These are phyloP conservation scores for Calliopsis andreniformis DNA, from an alignment of 1,140 invertebrate genomes.

Conservation along the genomic window DNA sequence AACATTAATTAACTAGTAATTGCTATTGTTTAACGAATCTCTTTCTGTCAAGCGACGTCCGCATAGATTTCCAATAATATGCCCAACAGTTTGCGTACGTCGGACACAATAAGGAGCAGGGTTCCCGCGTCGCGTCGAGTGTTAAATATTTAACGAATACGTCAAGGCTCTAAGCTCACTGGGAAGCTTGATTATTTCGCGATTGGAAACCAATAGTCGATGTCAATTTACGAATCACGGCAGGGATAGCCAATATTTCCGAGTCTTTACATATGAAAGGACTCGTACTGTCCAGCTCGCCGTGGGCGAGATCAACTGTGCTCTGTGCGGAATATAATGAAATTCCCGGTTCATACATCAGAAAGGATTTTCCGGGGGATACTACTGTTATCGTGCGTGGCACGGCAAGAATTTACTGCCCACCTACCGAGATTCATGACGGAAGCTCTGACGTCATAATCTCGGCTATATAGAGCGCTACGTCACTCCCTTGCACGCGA, in stretches of 20 bases:
- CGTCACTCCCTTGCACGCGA: not conserved
- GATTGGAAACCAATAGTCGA: conserved; percentile 13
- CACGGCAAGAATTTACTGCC: conserved; percentile 17
- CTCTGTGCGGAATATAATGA: not conserved
- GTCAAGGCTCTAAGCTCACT: not conserved
- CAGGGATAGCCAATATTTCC: not conserved
- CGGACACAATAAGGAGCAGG: not conserved
- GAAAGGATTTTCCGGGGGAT: conserved; percentile 4
- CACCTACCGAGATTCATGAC: conserved; percentile 12
- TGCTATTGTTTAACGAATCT: not conserved
- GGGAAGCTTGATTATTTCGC: conserved; percentile 2
- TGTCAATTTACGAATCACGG: conserved; percentile 2
- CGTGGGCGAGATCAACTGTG: not conserved
- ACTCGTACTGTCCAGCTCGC: not conserved
- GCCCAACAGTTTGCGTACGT: not conserved
- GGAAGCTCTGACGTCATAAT: conserved; percentile 25
- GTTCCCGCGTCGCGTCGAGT: not conserved
- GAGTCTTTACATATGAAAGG: not conserved
- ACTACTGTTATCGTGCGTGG: not conserved
- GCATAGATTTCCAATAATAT: not conserved
- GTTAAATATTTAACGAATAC: conserved; percentile 12
- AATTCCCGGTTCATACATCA: not conserved
- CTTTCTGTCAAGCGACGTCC: not conserved
- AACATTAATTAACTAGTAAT: not conserved
- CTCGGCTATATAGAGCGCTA: not conserved